phyloP scores from a whole-genome alignment of 2,888 invertebrate species.

The Melinaea marsaeus region DNA sequence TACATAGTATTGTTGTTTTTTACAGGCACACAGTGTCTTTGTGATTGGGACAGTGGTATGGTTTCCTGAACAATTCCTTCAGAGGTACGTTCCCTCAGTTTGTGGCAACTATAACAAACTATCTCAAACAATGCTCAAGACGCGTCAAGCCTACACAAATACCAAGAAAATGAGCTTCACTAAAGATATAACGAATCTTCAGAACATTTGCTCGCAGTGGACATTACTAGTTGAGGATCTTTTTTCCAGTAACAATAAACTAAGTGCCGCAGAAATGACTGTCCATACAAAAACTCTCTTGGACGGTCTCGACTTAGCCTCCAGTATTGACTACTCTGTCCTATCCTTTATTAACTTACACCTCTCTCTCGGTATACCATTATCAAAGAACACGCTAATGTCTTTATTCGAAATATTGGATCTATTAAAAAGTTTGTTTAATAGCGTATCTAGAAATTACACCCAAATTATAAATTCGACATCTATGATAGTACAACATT shows the following conservation, averaged over 20 bases:
- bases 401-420: constrained; percentile 89
- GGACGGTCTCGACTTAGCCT: constrained; percentile 83
- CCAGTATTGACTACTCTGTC: constrained; percentile 77
- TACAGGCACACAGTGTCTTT: constrained; percentile 86
- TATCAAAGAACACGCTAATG: constrained; percentile 86
- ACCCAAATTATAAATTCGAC: constrained; percentile 84
- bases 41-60: constrained; percentile 89
- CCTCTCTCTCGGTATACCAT: constrained; percentile 83
- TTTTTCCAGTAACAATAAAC: constrained; percentile 57
- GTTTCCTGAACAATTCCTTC: constrained; percentile 90
- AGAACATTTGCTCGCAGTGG: constrained; percentile 59
- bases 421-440: constrained; percentile 86
- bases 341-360: constrained; percentile 82
- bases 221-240: constrained; percentile 58
- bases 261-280: constrained; percentile 68
- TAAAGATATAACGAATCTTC: constrained; percentile 78
- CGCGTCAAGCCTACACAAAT: constrained; percentile 77
- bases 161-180: constrained; percentile 77
- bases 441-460: constrained; percentile 82
- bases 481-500: constrained; percentile 87
- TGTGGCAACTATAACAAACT: constrained; percentile 71
- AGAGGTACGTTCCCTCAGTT: constrained; percentile 79
- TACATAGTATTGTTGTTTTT: constrained; percentile 15
- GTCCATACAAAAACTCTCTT: constrained; percentile 61
- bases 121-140: constrained; percentile 63